Evolutionary conservation across 2,797 vertebrate genomes (phyloP).

Genomic region (Halcyon badia): DNA sequence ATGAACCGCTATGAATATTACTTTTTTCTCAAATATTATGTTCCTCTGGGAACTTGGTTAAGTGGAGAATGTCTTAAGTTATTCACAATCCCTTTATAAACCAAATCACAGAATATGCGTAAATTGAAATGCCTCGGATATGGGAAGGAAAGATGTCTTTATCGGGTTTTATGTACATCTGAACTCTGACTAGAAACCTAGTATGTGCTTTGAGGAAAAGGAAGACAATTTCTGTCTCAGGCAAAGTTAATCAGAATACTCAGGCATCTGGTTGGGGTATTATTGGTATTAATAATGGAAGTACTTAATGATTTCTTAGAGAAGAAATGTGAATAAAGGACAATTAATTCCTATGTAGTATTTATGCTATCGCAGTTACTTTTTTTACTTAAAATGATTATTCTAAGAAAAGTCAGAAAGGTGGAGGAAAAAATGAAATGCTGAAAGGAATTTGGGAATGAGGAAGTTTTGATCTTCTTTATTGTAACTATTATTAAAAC

Average conservation of each 20-base stretch:
- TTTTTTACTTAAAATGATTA: not conserved
- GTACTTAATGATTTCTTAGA: not conserved
- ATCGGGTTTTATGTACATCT: not conserved
- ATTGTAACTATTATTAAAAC: not conserved
- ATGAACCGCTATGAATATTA: conserved; percentile 27
- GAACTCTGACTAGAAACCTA: conserved; percentile 30
- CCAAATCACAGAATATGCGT: conserved; percentile 39
- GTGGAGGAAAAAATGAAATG: not conserved
- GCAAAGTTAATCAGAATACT: not conserved
- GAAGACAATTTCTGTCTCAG: conserved; percentile 1
- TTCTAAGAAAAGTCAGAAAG: not conserved
- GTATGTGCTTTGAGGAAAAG: not conserved
- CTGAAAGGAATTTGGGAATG: not conserved
- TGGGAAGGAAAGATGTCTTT: not conserved
- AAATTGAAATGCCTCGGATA: conserved; percentile 30
- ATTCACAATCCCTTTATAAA: conserved; percentile 45
- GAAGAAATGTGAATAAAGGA: not conserved
- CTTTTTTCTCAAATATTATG: conserved; percentile 58
- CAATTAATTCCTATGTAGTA: not conserved
- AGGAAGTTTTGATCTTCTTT: not conserved
- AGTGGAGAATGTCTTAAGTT: conserved; percentile 41
- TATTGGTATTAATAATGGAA: not conserved
- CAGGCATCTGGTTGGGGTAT: not conserved
- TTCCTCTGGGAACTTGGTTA: conserved; percentile 45
- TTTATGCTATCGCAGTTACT: not conserved